A percentile compares a stretch with the other conserved stretches of the same genome.
Conservation (phyloP, 2,888 invertebrate species). For the Drosophila vallismaia region DNA sequence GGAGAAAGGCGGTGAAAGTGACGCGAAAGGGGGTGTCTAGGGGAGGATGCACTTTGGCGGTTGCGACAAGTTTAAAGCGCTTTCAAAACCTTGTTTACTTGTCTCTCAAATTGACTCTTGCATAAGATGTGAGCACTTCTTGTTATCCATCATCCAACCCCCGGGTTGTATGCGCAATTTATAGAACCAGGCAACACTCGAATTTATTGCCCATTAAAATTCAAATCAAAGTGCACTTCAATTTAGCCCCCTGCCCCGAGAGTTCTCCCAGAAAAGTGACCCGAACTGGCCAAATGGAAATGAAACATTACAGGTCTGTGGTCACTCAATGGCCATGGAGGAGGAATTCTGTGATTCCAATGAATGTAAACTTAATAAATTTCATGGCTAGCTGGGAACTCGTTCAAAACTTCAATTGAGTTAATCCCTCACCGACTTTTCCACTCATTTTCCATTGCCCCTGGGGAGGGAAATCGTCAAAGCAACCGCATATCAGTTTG, state of each 20-base stretch:
- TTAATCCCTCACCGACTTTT: constrained; percentile 17
- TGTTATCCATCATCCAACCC: constrained; percentile 1
- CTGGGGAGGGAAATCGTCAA: constrained; percentile 49
- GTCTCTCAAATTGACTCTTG: constrained; percentile 63
- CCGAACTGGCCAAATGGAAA: constrained; percentile 32
- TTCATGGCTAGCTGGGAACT: constrained; percentile 8
- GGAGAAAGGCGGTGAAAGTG: background rate
- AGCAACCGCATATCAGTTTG: constrained; percentile 54
- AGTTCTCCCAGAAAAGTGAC: constrained; percentile 6
- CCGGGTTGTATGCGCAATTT: constrained; percentile 45
- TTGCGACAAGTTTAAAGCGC: constrained; percentile 51
- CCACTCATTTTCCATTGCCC: constrained; percentile 7
- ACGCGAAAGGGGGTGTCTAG: background rate
- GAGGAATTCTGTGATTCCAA: constrained; percentile 23
- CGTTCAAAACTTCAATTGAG: constrained; percentile 28
- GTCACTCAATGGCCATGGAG: constrained; percentile 13
- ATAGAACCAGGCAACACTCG: constrained; percentile 25
- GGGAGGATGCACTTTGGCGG: constrained; percentile 61
- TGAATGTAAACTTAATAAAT: constrained; percentile 34
- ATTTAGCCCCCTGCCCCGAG: background rate
- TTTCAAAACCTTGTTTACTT: constrained; percentile 47
- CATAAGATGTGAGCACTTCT: constrained; percentile 35
- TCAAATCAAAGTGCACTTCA: constrained; percentile 50
- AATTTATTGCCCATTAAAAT: constrained; percentile 46
- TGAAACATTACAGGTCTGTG: constrained; percentile 17